These are phyloP conservation scores for Euwallacea fornicatus DNA, from an alignment of 1,140 invertebrate species.

Conservation along the genomic window DNA sequence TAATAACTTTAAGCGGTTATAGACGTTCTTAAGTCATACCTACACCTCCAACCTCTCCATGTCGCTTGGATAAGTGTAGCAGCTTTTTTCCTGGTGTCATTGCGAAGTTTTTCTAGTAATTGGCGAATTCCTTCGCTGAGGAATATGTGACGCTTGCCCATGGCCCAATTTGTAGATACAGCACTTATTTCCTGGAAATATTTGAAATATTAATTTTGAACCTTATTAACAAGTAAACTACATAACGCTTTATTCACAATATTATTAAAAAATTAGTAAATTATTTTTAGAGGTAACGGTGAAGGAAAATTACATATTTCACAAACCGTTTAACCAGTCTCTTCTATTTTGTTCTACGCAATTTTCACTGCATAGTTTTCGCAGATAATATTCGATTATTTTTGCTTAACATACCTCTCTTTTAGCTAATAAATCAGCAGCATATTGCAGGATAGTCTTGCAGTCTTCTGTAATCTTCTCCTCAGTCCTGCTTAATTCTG, in stretches of 20 bases:
- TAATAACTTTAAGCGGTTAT: neutral
- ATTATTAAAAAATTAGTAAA: no score
- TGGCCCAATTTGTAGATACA: slow-evolving; percentile 80
- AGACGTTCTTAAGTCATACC: slow-evolving; percentile 15
- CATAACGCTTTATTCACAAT: neutral
- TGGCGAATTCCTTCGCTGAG: slow-evolving; percentile 92
- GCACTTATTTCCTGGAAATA: slow-evolving; percentile 54
- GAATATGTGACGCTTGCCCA: slow-evolving; percentile 91
- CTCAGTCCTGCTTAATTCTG: slow-evolving; percentile 71
- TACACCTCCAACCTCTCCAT: slow-evolving; percentile 77
- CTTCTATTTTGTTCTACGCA: neutral
- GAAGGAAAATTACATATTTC: no score
- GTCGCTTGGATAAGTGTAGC: slow-evolving; percentile 77
- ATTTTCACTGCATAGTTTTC: no score
- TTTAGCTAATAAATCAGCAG: slow-evolving; percentile 53
- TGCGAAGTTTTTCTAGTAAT: slow-evolving; percentile 78
- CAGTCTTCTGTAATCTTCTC: slow-evolving; percentile 82
- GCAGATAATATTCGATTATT: neutral
- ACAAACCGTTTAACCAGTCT: no score
- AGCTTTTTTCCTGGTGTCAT: slow-evolving; percentile 74
- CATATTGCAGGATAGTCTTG: slow-evolving; percentile 72
- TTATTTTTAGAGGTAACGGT: no score
- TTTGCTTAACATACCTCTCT: slow-evolving; percentile 19
- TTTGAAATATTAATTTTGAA: neutral
- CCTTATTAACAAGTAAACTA: neutral